Evolutionary conservation across 2,888 invertebrate genomes (phyloP).

Genomic region (Protophormia terraenovae): DNA sequence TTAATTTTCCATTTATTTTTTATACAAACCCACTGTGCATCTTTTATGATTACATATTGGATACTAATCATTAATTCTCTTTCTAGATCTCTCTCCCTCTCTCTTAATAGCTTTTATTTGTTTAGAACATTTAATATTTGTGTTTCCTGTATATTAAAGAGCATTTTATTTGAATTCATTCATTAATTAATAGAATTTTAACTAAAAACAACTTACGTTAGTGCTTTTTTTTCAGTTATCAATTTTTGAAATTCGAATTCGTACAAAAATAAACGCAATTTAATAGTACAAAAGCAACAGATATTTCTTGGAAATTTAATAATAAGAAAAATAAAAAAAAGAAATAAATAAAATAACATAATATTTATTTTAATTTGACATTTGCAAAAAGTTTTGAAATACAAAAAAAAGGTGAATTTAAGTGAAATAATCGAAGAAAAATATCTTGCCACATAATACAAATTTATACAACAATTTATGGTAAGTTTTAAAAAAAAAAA

Average conservation of each 20-base stretch:
- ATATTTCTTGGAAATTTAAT: constrained; percentile 1
- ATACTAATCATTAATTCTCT: background rate
- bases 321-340: constrained; percentile 22
- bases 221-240: constrained; percentile 30
- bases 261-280: background rate
- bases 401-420: background rate
- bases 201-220: constrained; percentile 22
- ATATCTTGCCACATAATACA: no score
- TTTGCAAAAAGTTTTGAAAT: background rate
- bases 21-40: no score
- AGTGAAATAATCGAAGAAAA: no score
- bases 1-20: no score
- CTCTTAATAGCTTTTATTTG: background rate
- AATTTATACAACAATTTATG: constrained; percentile 47
- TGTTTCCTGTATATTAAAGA: background rate
- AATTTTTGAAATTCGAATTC: background rate
- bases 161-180: constrained; percentile 7
- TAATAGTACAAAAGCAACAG: constrained; percentile 19
- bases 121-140: background rate
- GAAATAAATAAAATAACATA: constrained; percentile 5
- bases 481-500: background rate
- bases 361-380: constrained; percentile 9
- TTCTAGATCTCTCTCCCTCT: background rate
- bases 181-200: constrained; percentile 44
- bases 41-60: no score